Conservation (phyloP, 2,888 invertebrate genomes). For the Elegia similella region DNA sequence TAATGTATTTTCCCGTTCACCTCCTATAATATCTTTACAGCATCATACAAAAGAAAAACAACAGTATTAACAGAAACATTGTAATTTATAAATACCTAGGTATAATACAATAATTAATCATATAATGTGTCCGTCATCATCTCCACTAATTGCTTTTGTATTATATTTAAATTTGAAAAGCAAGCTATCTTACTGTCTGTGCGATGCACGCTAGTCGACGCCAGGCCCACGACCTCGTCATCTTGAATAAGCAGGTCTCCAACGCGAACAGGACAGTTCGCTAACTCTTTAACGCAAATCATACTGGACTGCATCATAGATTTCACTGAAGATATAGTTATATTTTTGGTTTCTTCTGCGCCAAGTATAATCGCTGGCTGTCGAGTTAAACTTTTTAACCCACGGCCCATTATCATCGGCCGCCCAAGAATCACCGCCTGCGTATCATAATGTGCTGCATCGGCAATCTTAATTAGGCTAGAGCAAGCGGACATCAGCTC, state of each 20-base stretch:
- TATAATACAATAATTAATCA: background rate
- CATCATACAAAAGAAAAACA: no score
- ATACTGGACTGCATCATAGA: conserved; percentile 39
- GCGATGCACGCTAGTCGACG: conserved; percentile 48
- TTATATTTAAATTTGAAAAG: conserved; percentile 50
- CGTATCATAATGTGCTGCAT: conserved; percentile 31
- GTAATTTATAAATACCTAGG: background rate
- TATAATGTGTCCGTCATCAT: background rate
- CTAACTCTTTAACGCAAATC: conserved; percentile 52
- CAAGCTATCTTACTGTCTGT: conserved; percentile 46
- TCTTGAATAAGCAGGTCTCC: conserved; percentile 63
- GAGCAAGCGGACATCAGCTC: conserved; percentile 54
- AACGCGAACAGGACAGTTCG: conserved; percentile 56
- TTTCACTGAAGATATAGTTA: conserved; percentile 19
- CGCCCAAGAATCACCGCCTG: conserved; percentile 54
- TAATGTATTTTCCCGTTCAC: no score
- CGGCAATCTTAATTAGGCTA: conserved; percentile 42
- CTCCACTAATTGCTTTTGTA: conserved; percentile 40
- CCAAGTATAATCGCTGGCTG: conserved; percentile 44
- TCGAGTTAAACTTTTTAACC: conserved; percentile 44
- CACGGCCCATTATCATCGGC: conserved; percentile 38
- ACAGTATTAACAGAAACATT: no score
- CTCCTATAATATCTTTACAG: no score
- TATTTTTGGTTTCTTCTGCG: background rate
- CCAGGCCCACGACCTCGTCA: conserved; percentile 50